Evolutionary conservation across 2,888 invertebrate genomes (phyloP), one percentile per base, ranked within the genome.

Genomic region (Tetanocera ferruginea): DNA sequence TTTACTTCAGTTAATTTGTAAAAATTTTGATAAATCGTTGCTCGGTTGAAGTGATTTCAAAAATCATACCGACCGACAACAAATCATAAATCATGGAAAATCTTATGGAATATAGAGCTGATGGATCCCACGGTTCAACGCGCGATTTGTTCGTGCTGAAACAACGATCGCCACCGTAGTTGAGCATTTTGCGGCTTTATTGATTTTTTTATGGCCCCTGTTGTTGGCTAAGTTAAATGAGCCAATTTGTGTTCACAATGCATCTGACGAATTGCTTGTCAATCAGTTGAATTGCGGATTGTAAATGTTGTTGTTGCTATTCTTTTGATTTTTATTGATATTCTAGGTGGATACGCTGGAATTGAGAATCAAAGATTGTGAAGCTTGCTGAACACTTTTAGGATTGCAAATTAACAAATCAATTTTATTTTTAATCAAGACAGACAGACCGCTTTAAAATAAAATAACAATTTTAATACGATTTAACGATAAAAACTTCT

Each of bases 251-350:
- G 28, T 14, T 25, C 67, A 67, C 67, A 37, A 67, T 67, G 11
- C 23, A 49, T 69, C 28, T 69, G 69, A 69, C 67, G 69, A 51
- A 69, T 69, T 69, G 69, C 14, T 66, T 34, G 66, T 66, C 66
- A 66, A 34, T 67, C 49, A 11, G 17, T 69, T 43, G 69, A 9
- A 23, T n/a, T 64, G 34, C 14, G 11, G 43, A 11, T 43, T 11
- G 43, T 11, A 11, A 43, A 37, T 1, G 37, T 43, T 11, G 14
- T 11, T 1, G 11, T 55, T 55, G 19, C n/a, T n/a, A n/a, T 55
- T 55, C 6, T 55, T 55, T 55, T 55, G 19, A 23, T 55, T 55
- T 55, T 55, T 1, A 28, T 60, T 60, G 60, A 60, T n/a, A 17
- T 60, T 14, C 60, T 19, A 55, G 19, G 23, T 43, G 5, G 3